phyloP scores from a whole-genome alignment of 2,113 vertebrate genomes.

The Scomber colias region DNA sequence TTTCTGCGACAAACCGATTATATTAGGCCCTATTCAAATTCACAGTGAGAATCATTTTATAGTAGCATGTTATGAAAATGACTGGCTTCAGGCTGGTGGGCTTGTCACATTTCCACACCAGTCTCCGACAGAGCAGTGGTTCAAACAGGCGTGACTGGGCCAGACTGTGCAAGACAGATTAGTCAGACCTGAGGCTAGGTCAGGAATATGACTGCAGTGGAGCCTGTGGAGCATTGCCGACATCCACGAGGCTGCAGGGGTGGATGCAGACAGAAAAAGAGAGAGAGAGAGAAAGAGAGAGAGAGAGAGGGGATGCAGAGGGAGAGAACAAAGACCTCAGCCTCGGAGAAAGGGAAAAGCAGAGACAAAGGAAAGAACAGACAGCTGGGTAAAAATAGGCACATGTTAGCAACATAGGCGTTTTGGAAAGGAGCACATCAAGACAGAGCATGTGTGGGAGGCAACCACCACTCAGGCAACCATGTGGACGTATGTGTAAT shows the following conservation, averaged over 20 bases:
- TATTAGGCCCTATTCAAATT: constrained; percentile 41
- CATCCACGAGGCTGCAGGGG: constrained; percentile 66
- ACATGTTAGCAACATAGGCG: constrained; percentile 43
- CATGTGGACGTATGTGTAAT: constrained; percentile 51
- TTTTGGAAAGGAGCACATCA: constrained; percentile 24
- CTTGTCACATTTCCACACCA: constrained; percentile 52
- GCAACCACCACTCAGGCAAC: constrained; percentile 39
- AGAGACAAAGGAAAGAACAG: constrained; percentile 53
- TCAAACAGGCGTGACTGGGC: constrained; percentile 53
- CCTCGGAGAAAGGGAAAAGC: constrained; percentile 22
- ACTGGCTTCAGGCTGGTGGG: constrained; percentile 35
- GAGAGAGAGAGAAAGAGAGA: constrained; percentile 19
- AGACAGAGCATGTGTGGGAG: constrained; percentile 59
- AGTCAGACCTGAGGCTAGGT: constrained; percentile 60
- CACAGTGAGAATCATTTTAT: constrained; percentile 40
- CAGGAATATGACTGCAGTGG: constrained; percentile 72
- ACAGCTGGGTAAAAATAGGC: constrained; percentile 38
- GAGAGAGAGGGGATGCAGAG: constrained; percentile 40
- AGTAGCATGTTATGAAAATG: constrained; percentile 44
- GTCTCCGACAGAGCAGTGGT: constrained; percentile 28
- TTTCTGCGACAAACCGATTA: constrained; percentile 25
- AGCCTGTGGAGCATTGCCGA: constrained; percentile 37
- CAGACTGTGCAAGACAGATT: constrained; percentile 51
- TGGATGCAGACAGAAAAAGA: constrained; percentile 50
- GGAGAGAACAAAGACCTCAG: constrained; percentile 74